phyloP scores from a whole-genome alignment of 2,113 vertebrate species.

The Cromileptes altivelis region DNA sequence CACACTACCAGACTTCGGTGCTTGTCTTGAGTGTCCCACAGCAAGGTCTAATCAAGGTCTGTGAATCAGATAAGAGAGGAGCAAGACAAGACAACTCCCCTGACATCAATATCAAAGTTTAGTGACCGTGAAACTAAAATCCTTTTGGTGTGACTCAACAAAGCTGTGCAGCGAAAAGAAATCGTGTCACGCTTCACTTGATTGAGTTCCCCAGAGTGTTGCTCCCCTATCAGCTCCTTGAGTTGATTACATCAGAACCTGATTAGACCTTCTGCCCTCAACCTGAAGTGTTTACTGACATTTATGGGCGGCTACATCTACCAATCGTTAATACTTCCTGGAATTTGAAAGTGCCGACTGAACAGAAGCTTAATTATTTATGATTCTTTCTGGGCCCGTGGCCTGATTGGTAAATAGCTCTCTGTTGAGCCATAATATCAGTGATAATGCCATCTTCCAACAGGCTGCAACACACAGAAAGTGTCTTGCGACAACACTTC shows the following conservation, averaged over 20 bases:
- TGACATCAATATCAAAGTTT: constrained; percentile 51
- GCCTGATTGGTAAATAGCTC: constrained; percentile 67
- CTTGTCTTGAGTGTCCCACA: constrained; percentile 28
- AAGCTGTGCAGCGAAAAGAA: constrained; percentile 17
- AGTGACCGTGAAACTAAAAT: constrained; percentile 56
- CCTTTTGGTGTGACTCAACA: constrained; percentile 40
- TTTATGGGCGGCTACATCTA: constrained; percentile 57
- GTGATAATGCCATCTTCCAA: constrained; percentile 24
- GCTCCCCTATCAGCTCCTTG: constrained; percentile 55
- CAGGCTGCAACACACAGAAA: constrained; percentile 21
- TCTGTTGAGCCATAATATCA: constrained; percentile 46
- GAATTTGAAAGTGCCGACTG: constrained; percentile 67
- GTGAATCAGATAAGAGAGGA: constrained; percentile 48
- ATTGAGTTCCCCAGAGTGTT: constrained; percentile 58
- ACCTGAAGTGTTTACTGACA: constrained; percentile 72
- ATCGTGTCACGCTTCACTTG: constrained; percentile 32
- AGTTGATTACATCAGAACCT: constrained; percentile 71
- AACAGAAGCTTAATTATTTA: constrained; percentile 71
- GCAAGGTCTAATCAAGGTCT: constrained; percentile 44
- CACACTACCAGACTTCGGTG: background rate
- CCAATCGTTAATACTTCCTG: constrained; percentile 65
- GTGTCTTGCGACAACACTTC: constrained; percentile 1
- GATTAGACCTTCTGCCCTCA: constrained; percentile 64
- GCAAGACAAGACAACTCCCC: constrained; percentile 33
- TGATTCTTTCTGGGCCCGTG: constrained; percentile 54